Conservation (phyloP, 2,888 invertebrate genomes). For the Nipponacmea schrenckii region DNA sequence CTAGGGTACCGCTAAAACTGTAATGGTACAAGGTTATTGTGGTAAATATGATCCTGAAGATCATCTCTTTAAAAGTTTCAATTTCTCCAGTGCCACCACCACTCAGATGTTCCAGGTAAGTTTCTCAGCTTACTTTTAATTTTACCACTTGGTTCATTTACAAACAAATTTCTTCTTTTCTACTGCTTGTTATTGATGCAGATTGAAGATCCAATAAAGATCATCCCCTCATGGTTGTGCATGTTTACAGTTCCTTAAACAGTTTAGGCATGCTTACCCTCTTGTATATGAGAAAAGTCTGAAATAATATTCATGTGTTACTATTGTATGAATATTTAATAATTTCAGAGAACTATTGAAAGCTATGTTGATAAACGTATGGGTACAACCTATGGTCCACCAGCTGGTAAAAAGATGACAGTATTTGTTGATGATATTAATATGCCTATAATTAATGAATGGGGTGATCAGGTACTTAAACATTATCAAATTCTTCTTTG, state of each 20-base stretch:
- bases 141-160: background rate
- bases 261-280: background rate
- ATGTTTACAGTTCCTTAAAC: background rate
- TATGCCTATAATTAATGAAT: constrained; percentile 92
- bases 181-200: background rate
- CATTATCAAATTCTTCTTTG: constrained; percentile 67
- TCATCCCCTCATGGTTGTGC: background rate
- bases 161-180: background rate
- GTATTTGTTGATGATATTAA: constrained; percentile 96
- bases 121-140: background rate
- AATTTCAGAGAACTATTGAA: constrained; percentile 87
- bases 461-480: constrained; percentile 86
- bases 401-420: constrained; percentile 91
- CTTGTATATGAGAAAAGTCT: background rate
- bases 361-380: constrained; percentile 96
- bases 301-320: background rate
- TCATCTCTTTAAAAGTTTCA: constrained; percentile 87
- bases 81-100: constrained; percentile 95
- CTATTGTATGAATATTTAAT: background rate
- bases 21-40: constrained; percentile 96
- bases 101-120: constrained; percentile 84
- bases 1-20: constrained; percentile 96
- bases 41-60: constrained; percentile 85
- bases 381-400: constrained; percentile 94
- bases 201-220: background rate